Percentiles rank a stretch among this genome's conserved stretches.
Evolutionary conservation across 2,888 invertebrate species (phyloP).

Genomic region (Campopleginae sp.): DNA sequence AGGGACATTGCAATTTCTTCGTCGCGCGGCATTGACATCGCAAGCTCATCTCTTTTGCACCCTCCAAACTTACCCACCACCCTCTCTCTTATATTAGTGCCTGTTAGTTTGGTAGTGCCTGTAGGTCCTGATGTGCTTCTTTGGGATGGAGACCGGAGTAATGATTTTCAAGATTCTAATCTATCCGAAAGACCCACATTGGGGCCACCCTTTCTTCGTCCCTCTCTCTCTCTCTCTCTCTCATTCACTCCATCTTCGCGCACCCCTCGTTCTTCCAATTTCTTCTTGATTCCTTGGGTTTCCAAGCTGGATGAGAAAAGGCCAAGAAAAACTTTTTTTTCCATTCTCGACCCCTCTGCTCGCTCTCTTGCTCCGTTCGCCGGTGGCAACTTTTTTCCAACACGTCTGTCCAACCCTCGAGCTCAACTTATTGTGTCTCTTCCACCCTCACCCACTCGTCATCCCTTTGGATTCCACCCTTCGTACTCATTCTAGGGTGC

Average conservation of each 20-base stretch:
- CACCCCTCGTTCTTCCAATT: constrained; percentile 48
- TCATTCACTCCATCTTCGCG: constrained; percentile 23
- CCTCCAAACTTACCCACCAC: constrained; percentile 41
- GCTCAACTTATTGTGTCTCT: constrained; percentile 64
- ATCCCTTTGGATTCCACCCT: constrained; percentile 51
- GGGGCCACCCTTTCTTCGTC: constrained; percentile 10
- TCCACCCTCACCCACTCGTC: constrained; percentile 23
- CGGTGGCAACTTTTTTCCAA: constrained; percentile 60
- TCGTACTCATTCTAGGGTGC: constrained; percentile 38
- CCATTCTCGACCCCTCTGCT: neutral
- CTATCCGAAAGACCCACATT: constrained; percentile 72
- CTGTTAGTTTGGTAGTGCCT: constrained; percentile 23
- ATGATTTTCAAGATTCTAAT: constrained; percentile 82
- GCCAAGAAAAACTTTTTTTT: constrained; percentile 53
- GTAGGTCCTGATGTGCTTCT: constrained; percentile 53
- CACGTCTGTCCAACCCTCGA: constrained; percentile 61
- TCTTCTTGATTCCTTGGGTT: constrained; percentile 58
- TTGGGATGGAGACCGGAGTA: constrained; percentile 69
- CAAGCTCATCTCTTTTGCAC: constrained; percentile 46
- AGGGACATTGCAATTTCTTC: constrained; percentile 69
- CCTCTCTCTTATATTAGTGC: constrained; percentile 52
- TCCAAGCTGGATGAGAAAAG: constrained; percentile 49
- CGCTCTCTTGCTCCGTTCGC: constrained; percentile 18
- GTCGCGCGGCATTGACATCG: constrained; percentile 53
- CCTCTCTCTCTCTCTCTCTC: constrained; percentile 21